Conservation (phyloP, 2,113 vertebrate genomes). For the Rostratula benghalensis region DNA sequence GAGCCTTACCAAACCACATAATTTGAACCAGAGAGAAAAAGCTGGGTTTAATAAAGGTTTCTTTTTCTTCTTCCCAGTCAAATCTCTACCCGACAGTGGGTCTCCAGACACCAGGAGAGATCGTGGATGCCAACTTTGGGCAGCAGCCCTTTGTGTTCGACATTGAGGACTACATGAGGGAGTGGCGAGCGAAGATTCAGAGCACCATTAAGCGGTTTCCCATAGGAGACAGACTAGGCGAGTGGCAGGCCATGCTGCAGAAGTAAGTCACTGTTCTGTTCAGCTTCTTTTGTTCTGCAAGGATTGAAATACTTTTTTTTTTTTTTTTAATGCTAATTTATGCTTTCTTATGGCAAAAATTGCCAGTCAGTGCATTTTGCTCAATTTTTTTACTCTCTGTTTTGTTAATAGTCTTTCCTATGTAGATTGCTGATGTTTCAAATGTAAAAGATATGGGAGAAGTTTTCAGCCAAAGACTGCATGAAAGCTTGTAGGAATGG, state of each 20-base stretch:
- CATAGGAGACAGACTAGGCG: slow-evolving; percentile 92
- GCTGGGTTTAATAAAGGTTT: slow-evolving; percentile 36
- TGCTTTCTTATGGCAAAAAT: not conserved
- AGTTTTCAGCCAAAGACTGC: not conserved
- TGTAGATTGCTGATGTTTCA: not conserved
- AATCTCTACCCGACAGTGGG: slow-evolving; percentile 98
- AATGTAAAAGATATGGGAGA: not conserved
- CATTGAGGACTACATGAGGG: slow-evolving; percentile 99
- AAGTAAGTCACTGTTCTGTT: slow-evolving; percentile 81
- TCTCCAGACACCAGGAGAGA: slow-evolving; percentile 97
- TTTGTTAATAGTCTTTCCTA: not conserved
- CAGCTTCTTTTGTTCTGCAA: not conserved
- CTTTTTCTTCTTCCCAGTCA: slow-evolving; percentile 81
- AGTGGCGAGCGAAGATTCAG: slow-evolving; percentile 96
- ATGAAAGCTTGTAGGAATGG: not conserved
- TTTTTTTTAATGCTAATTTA: not conserved
- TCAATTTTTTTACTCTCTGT: not conserved
- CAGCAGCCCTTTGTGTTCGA: slow-evolving; percentile 98
- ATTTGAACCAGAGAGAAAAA: not conserved
- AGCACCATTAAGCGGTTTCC: slow-evolving; percentile 94
- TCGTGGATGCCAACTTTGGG: slow-evolving; percentile 98
- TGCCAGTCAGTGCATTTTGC: not conserved
- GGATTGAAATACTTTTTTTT: not conserved
- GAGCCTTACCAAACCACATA: not conserved
- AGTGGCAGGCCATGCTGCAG: slow-evolving; percentile 97